Percentiles rank a stretch among this genome's conserved stretches.
Evolutionary conservation across 2,113 vertebrate genomes (phyloP).

Genomic region (Cichladusa arquata): DNA sequence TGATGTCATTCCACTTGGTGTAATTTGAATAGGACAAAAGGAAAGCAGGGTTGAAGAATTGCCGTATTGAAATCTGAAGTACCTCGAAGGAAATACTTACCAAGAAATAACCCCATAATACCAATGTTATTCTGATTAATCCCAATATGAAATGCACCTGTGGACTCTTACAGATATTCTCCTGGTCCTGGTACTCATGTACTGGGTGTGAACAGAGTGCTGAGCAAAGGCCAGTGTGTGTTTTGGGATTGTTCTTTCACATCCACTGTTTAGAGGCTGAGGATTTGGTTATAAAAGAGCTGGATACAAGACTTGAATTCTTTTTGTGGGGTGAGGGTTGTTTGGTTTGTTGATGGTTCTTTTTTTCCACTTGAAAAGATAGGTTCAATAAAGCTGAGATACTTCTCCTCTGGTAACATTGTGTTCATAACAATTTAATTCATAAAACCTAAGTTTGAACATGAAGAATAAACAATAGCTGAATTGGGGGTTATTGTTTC

Average conservation of each 20-base stretch:
- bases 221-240: not conserved
- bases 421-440: not conserved
- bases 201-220: not conserved
- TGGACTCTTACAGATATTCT: not conserved
- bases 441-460: not conserved
- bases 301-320: not conserved
- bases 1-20: not conserved
- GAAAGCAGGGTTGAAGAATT: not conserved
- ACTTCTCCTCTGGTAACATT: not conserved
- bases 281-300: not conserved
- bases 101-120: not conserved
- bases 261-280: not conserved
- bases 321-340: not conserved
- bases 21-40: not conserved
- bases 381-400: not conserved
- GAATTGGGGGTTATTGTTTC: not conserved
- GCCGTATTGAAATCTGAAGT: not conserved
- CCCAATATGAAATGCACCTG: not conserved
- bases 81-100: not conserved
- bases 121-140: not conserved
- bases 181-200: accelerated
- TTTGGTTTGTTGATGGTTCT: not conserved
- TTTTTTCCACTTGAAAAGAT: not conserved
- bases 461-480: not conserved
- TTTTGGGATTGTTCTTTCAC: not conserved